Evolutionary conservation across 23 tunicate species (phyloP), one percentile per base, ranked within the genome.

Genomic region (Halocynthia aurantium): DNA sequence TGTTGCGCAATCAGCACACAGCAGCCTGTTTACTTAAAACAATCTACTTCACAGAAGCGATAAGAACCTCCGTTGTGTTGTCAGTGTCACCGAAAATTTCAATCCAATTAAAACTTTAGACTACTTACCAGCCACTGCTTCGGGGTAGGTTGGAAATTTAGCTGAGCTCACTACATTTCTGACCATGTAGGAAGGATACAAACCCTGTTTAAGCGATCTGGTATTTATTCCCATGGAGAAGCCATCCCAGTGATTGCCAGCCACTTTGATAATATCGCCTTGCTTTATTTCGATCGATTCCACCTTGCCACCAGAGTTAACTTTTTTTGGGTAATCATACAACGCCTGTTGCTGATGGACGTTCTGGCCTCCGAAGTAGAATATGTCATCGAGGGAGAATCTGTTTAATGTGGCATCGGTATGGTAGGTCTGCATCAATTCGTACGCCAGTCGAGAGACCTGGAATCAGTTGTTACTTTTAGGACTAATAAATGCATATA

Each of bases 241-340:
- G 55, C 98, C 98, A 44, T 92, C 85, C 98, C 98, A 92, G 52
- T 92, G 98, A 69, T 92, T 92, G 7, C 98, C 98, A 7, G 88
- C 84, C 6, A 92, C n/a, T 7, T 77, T 88, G 8, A 92, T 68
- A 10, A 78, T 13, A 53, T 92, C 98, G 6, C 98, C 98, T 13
- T 79, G 88, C 20, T 70, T 55, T 49, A 92, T 31, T 50, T 82
- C 81, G 18, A 92, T 77, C 51, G 81, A 90, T 50, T 76, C 18
- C 18, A 70, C 40, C 52, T 18, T 72, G 44, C 44, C 44, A 31
- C 44, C 44, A 7, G 60, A 51, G 40, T 52, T 76, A 8, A 87
- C 73, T 58, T 51, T 49, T 6, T 84, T 74, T 8, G 73, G 58
- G 50, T 92, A 85, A 13, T 69, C 76, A 22, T 60, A 78, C 17